Evolutionary conservation across 2,888 invertebrate genomes (phyloP).

Genomic region (Mycalesis mineus): DNA sequence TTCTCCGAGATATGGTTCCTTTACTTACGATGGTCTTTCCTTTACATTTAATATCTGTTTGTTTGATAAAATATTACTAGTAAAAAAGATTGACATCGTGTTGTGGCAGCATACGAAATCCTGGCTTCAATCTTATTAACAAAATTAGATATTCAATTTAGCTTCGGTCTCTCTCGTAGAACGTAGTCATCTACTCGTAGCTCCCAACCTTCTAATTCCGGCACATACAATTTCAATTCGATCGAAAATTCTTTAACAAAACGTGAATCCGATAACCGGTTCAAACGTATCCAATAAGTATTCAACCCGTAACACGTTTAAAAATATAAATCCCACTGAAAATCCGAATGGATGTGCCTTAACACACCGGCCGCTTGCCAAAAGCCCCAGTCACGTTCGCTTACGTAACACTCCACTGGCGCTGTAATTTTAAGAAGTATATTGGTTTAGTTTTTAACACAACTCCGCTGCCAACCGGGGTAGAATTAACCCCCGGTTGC

Average conservation of each 20-base stretch:
- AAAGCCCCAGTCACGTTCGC: conserved; percentile 55
- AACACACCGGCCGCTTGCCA: conserved; percentile 47
- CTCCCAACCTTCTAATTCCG: not conserved
- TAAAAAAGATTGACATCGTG: no score
- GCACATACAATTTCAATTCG: not conserved
- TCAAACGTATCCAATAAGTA: conserved; percentile 10
- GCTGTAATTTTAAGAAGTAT: conserved; percentile 63
- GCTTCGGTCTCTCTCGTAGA: no score
- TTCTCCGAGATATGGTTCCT: no score
- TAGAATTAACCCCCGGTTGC: conserved; percentile 53
- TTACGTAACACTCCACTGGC: conserved; percentile 51
- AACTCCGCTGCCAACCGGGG: conserved; percentile 49
- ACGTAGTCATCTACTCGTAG: no score
- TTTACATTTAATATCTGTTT: no score
- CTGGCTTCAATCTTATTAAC: no score
- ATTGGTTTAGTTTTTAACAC: conserved; percentile 71
- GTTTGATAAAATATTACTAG: no score
- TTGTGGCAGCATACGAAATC: no score
- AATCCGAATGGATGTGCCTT: conserved; percentile 25
- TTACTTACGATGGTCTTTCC: no score
- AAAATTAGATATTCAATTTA: no score
- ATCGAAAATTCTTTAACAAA: not conserved
- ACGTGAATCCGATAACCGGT: not conserved
- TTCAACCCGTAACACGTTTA: conserved; percentile 25
- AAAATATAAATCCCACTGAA: conserved; percentile 27